These are phyloP conservation scores for Sciurus vulgaris DNA, from an alignment of 2,797 vertebrate genomes.

Conservation along the genomic window DNA sequence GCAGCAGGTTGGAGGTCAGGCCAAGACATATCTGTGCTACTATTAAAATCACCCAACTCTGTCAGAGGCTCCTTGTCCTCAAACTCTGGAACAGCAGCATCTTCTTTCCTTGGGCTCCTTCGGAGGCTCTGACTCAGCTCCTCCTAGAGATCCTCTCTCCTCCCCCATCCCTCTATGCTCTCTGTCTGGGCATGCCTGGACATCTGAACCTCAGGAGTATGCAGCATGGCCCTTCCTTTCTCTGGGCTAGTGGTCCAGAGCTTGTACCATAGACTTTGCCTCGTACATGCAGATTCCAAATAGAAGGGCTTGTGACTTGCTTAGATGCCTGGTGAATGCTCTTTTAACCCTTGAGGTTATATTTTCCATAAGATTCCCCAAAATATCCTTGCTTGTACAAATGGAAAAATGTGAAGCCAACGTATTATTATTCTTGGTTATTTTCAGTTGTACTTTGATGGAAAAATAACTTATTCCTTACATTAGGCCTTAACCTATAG, in stretches of 20 bases:
- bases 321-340: constrained; percentile 48
- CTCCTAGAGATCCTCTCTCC: background rate
- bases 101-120: background rate
- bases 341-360: constrained; percentile 79
- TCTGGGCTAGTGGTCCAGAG: background rate
- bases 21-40: background rate
- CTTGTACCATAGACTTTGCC: background rate
- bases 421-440: constrained; percentile 81
- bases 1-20: background rate
- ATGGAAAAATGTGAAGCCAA: constrained; percentile 80
- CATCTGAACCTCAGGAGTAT: background rate
- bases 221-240: background rate
- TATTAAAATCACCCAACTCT: background rate
- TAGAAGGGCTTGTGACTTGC: constrained; percentile 1
- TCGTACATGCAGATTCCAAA: background rate
- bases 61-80: background rate
- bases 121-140: background rate
- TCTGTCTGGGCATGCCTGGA: background rate
- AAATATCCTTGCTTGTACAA: constrained; percentile 77
- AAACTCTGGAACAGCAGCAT: background rate
- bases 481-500: constrained; percentile 77
- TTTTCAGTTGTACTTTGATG: constrained; percentile 77
- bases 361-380: constrained; percentile 83
- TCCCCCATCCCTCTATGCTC: accelerated
- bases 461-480: constrained; percentile 81